Base-by-base conservation (phyloP, 2,888 invertebrate species). In the Helicoverpa assulta region DNA sequence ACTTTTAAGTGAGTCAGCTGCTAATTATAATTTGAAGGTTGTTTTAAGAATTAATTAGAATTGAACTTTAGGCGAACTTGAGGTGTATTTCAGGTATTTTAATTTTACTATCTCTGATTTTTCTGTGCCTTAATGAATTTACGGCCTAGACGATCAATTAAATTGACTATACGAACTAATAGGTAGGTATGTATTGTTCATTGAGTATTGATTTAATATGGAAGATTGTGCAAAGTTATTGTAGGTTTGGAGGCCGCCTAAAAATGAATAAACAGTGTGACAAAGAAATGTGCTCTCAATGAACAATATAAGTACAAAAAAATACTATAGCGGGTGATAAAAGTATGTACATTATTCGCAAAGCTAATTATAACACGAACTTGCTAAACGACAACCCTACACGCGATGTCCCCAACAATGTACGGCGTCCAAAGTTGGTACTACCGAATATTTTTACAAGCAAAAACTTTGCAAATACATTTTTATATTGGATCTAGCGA, bases 1-100 rank as follows among this genome's bases (percentile, higher is more conserved):
- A 57, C 33, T 73, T 73, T 57, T 33, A 47, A 53, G 18, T 16
- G 19, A 57, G 50, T 50, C 67, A 58, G 74, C 67, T 73, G 67
- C 18, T 40, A 37, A 29, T 16, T 10, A 1, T 26, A 21, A 73
- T 58, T 29, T 33, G 8, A 37, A 2, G 5, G 40, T 57, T 53
- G 14, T 57, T 37, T 64, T 18, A 18, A 33, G 50, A 64, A 64
- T 43, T 64, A 18, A 70, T 43, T 64, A 51, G 33, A 55, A 63
- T 16, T 10, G 6, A 7, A 18, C 50, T 16, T 12, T 16, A 7
- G 16, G 10, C n/a, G 1, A 50, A 50, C 50, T 50, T 18, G 10
- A 8, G 16, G 12, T 0, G 18, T 72, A 29, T 8, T 37, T 37
- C 6, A 5, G 29, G 37, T 37, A 2, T 37, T 37, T 37, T 37